Conservation (phyloP, 2,797 vertebrate species). For the Tinamus major region DNA sequence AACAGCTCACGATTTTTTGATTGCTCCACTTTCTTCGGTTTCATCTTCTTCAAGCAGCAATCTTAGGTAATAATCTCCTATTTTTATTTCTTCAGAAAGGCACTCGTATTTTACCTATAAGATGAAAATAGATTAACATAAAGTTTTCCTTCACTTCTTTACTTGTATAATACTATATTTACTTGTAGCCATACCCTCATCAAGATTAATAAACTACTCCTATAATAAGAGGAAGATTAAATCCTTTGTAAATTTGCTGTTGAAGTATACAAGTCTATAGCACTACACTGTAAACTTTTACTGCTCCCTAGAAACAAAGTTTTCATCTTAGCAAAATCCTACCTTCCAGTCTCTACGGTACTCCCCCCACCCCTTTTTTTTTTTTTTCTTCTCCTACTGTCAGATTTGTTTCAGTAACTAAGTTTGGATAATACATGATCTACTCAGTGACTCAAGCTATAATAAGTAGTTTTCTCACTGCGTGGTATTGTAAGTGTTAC, state of each 20-base stretch:
- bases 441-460: conserved; percentile 27
- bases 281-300: not conserved
- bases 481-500: not conserved
- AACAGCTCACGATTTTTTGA: conserved; percentile 96
- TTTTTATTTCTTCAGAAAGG: conserved; percentile 98
- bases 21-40: conserved; percentile 92
- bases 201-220: not conserved
- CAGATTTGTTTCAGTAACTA: not conserved
- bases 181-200: not conserved
- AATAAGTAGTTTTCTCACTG: not conserved
- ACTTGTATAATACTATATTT: not conserved
- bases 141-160: not conserved
- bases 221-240: not conserved
- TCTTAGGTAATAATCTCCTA: conserved; percentile 97
- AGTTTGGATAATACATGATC: not conserved
- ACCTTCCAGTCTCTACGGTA: not conserved
- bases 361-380: not conserved
- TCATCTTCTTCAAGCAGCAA: conserved; percentile 96
- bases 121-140: not conserved
- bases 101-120: conserved; percentile 96
- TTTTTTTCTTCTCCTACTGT: not conserved
- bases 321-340: not conserved
- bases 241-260: not conserved
- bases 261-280: not conserved
- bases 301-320: not conserved